A percentile compares a stretch with the other conserved stretches of the same genome.
Conservation (phyloP, 2,888 invertebrate genomes). For the Eristalis tenax region DNA sequence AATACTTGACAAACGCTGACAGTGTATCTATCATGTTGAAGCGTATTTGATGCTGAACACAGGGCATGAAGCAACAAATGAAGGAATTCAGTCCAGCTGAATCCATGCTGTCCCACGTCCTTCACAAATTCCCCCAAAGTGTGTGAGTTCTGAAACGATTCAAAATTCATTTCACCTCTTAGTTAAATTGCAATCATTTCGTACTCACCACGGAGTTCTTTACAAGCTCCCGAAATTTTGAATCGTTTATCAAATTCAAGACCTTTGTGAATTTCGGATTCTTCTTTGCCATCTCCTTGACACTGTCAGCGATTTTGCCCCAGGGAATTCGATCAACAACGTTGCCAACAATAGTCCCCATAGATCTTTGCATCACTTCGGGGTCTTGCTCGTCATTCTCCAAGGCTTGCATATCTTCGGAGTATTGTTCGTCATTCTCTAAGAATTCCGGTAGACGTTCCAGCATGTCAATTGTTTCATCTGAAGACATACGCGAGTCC, state of each 20-base stretch:
- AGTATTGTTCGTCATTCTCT: not conserved
- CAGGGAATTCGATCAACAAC: not conserved
- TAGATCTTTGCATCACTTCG: not conserved
- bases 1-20: constrained; percentile 55
- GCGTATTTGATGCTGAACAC: constrained; percentile 48
- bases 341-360: constrained; percentile 2
- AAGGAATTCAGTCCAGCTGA: constrained; percentile 59
- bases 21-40: constrained; percentile 55
- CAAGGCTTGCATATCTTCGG: not conserved
- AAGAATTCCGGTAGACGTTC: not conserved
- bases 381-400: not conserved
- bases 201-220: constrained; percentile 48
- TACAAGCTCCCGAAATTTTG: constrained; percentile 52
- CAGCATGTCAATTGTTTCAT: not conserved
- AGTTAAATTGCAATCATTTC: not conserved
- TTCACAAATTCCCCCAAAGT: constrained; percentile 58
- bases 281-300: constrained; percentile 32
- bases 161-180: not conserved
- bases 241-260: constrained; percentile 47
- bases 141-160: constrained; percentile 47
- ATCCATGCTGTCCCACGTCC: constrained; percentile 42
- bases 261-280: constrained; percentile 53
- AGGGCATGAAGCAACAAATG: constrained; percentile 51
- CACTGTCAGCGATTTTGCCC: not conserved
- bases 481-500: not conserved